These are phyloP conservation scores for Galerucella nymphaeae DNA, from an alignment of 2,888 invertebrate species.

Conservation along the genomic window DNA sequence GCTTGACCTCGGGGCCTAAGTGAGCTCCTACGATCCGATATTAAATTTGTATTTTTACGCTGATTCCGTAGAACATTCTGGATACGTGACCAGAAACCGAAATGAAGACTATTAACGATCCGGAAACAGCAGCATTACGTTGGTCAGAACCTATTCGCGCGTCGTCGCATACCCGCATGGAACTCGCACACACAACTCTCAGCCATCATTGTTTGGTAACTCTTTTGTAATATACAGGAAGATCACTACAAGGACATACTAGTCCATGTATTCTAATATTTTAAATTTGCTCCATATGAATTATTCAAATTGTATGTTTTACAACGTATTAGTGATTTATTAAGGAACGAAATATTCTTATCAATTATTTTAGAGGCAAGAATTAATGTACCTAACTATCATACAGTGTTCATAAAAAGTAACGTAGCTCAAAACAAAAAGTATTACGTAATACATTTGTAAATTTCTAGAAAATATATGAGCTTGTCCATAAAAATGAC, in stretches of 20 bases:
- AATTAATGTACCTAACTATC: no score
- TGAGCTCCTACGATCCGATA: slow-evolving; percentile 65
- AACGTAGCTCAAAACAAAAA: no score
- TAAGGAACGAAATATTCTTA: no score
- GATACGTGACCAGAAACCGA: slow-evolving; percentile 70
- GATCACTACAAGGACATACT: background rate
- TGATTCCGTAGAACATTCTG: slow-evolving; percentile 70
- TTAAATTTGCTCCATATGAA: background rate
- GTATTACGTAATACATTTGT: no score
- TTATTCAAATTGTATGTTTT: no score
- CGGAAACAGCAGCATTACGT: slow-evolving; percentile 62
- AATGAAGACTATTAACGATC: slow-evolving; percentile 70
- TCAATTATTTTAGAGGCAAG: no score
- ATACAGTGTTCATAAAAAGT: no score
- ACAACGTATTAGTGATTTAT: no score
- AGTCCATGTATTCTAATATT: background rate
- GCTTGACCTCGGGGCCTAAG: slow-evolving; percentile 56
- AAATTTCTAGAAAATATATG: no score
- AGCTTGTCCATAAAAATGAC: no score
- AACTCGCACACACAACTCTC: slow-evolving; percentile 44
- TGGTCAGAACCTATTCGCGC: slow-evolving; percentile 57
- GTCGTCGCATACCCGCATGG: slow-evolving; percentile 46
- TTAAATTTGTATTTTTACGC: slow-evolving; percentile 75
- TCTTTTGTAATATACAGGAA: slow-evolving; percentile 19
- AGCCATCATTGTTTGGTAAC: slow-evolving; percentile 45